Evolutionary conservation across 1,140 invertebrate species (phyloP).

Genomic region (Plutomurus gul): DNA sequence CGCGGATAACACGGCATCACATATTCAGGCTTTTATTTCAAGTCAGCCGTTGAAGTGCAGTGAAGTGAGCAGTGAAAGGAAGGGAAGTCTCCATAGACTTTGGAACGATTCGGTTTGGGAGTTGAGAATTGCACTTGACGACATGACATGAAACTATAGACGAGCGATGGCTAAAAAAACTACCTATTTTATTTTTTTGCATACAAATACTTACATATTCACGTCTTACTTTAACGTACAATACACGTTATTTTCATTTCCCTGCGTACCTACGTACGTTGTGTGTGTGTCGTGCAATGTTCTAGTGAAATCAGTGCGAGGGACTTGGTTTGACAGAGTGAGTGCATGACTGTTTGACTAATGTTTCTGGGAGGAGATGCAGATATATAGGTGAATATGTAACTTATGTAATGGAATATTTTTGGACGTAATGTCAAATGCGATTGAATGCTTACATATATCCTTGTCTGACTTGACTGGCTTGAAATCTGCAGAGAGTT

Average conservation of each 20-base stretch:
- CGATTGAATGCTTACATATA: constrained; percentile 26
- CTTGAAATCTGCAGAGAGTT: constrained; percentile 10
- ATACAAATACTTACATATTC: background rate
- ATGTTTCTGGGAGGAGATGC: background rate
- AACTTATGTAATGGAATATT: constrained; percentile 13
- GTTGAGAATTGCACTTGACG: constrained; percentile 15
- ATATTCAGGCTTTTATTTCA: background rate
- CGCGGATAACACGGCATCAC: background rate
- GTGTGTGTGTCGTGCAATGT: background rate
- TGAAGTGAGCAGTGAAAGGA: background rate
- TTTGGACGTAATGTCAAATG: background rate
- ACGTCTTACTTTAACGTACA: background rate
- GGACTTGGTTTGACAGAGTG: too few species aligned
- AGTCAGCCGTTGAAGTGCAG: background rate
- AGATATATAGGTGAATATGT: too few species aligned
- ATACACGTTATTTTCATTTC: background rate
- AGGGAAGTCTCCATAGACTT: background rate
- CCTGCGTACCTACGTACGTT: too few species aligned
- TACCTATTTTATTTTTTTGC: too few species aligned
- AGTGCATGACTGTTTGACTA: background rate
- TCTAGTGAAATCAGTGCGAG: background rate
- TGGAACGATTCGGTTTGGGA: constrained; percentile 1
- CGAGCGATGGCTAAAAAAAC: too few species aligned
- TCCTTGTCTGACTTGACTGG: too few species aligned
- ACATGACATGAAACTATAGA: constrained; percentile 4